These are phyloP conservation scores for Fragum fragum DNA, from an alignment of 2,888 invertebrate species.

Conservation along the genomic window DNA sequence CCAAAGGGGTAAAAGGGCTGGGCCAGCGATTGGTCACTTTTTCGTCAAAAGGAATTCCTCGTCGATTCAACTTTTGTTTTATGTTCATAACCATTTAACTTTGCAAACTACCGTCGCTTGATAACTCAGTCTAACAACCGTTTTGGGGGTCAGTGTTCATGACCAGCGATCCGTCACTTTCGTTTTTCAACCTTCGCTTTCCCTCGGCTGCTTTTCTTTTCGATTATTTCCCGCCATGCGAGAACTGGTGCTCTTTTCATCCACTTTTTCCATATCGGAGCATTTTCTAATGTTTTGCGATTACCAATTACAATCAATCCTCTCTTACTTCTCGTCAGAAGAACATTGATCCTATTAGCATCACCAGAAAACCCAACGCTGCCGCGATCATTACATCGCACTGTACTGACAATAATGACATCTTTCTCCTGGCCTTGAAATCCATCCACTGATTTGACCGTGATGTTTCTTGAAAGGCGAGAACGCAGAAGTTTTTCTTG, in stretches of 20 bases:
- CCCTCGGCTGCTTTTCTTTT: no score
- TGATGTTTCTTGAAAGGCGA: constrained; percentile 29
- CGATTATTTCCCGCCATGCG: no score
- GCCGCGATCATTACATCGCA: constrained; percentile 45
- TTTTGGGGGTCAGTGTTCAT: no score
- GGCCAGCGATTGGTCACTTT: no score
- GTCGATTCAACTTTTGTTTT: no score
- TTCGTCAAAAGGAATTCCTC: no score
- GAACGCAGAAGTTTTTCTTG: constrained; percentile 44
- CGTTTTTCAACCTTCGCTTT: no score
- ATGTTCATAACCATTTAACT: no score
- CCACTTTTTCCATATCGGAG: constrained; percentile 50
- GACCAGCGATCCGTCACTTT: no score
- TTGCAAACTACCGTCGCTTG: no score
- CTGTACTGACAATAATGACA: constrained; percentile 59
- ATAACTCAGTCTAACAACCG: no score
- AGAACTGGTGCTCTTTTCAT: not conserved
- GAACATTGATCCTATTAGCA: constrained; percentile 54
- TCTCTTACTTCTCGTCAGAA: constrained; percentile 60
- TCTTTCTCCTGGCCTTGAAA: constrained; percentile 67
- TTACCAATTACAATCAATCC: constrained; percentile 61
- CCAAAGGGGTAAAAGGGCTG: no score
- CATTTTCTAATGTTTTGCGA: constrained; percentile 31
- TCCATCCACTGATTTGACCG: constrained; percentile 56
- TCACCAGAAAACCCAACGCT: constrained; percentile 59